Base-by-base conservation (phyloP, 1,140 invertebrate species). In the Semibalanus balanoides region DNA sequence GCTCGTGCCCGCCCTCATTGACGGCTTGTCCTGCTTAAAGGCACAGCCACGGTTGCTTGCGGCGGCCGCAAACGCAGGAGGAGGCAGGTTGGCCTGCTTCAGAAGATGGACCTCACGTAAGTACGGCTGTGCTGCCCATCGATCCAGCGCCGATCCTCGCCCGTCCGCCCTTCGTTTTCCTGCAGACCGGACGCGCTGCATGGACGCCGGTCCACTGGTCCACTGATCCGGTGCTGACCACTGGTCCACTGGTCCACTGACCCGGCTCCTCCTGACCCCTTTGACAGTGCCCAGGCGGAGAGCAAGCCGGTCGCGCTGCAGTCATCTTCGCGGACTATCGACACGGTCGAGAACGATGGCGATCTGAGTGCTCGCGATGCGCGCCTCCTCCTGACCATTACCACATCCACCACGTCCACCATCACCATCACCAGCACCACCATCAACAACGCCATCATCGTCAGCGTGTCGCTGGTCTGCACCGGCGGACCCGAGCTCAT, bases 391-490 rank as follows among this genome's bases (percentile, higher is more conserved):
- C 7, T 77, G 30, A 75, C 28, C 31, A 3, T 77, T 0, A 76
- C 75, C 75, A 77, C 77, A n/a, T 31, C n/a, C 7, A 19, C 22
- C 7, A 75, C 75, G 43, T 76, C 69, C 77, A 77, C 77, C 9
- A 22, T 75, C 74, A 77, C 77, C 25, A 69, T 77, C 74, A 77
- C 77, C 27, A 77, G 75, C 75, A 75, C 76, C 5, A 73, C 74
- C 31, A 77, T 75, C 7, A 74, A 77, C 74, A 77, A 75, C 69
- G 76, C 43, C 69, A 75, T 75, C 31, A 77, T 75, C 28, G 74
- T 77, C 31, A 72, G 77, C 28, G 73, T 77, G 29, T 77, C 77
- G 11, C 70, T 76, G 51, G 64, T 30, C 70, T 77, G 77, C 70
- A 74, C 31, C 25, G 28, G 7, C 31, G 76, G 72, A 0, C 28